Percentiles rank a stretch among this genome's conserved stretches.
These are phyloP conservation scores for Protonibea diacanthus DNA, from an alignment of 2,797 vertebrate genomes.

Conservation along the genomic window DNA sequence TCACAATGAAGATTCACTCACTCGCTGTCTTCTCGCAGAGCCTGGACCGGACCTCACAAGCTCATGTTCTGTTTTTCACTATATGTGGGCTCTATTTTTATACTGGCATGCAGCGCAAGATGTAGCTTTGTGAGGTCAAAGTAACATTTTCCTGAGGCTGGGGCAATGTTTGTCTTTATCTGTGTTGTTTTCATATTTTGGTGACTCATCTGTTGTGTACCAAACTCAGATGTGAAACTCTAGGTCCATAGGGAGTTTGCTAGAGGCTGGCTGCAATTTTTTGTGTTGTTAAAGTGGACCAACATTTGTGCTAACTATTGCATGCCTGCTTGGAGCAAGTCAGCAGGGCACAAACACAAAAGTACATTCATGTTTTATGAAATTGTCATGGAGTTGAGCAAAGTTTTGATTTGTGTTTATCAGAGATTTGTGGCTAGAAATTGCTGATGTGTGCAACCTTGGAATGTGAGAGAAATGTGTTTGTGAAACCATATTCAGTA, in stretches of 20 bases:
- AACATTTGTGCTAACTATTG: slow-evolving; percentile 6
- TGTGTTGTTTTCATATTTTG: slow-evolving; percentile 29
- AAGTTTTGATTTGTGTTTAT: slow-evolving; percentile 5
- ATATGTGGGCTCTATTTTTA: slow-evolving; percentile 24
- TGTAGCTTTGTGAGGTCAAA: slow-evolving; percentile 31
- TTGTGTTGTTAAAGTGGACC: neutral
- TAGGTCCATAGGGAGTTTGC: neutral
- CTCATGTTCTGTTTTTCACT: slow-evolving; percentile 34
- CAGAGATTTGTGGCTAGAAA: neutral
- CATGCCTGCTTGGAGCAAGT: slow-evolving; percentile 1
- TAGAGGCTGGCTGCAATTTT: neutral
- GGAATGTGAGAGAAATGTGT: neutral
- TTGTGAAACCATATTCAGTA: neutral
- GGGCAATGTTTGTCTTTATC: slow-evolving; percentile 7
- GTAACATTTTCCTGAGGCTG: slow-evolving; percentile 33
- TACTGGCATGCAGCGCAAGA: neutral
- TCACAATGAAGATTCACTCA: slow-evolving; percentile 76
- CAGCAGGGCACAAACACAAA: neutral
- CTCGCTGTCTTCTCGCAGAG: slow-evolving; percentile 73
- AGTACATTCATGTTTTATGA: neutral
- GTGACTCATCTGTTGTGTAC: slow-evolving; percentile 4
- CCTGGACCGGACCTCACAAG: slow-evolving; percentile 59
- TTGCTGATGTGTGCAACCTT: neutral
- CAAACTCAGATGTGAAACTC: slow-evolving; percentile 4
- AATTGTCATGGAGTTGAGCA: neutral